Conservation (phyloP, 2,888 invertebrate genomes). For the Tipula lateralis region DNA sequence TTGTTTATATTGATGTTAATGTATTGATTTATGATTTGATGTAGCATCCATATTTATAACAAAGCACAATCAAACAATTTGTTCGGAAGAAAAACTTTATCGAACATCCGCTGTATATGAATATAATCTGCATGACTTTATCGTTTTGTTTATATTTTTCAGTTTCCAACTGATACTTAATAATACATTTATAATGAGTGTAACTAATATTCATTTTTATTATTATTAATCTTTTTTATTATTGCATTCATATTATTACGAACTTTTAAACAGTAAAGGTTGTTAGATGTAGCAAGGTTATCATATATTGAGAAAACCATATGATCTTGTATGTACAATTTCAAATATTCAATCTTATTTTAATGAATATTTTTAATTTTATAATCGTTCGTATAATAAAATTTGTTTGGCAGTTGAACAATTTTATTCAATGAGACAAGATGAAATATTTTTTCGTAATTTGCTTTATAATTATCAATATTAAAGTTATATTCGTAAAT, state of each 20-base stretch:
- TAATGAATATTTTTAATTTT: background rate
- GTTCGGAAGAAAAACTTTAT: background rate
- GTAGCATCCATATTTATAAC: too few species aligned
- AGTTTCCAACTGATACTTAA: background rate
- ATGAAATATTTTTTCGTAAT: background rate
- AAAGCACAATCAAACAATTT: too few species aligned
- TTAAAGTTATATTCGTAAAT: too few species aligned
- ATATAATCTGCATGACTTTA: too few species aligned
- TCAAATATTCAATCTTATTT: background rate
- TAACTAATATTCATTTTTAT: too few species aligned
- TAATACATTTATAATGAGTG: background rate
- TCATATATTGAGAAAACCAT: background rate
- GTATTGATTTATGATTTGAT: too few species aligned
- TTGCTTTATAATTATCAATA: background rate
- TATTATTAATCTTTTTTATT: too few species aligned
- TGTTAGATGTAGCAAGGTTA: background rate
- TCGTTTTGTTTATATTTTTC: background rate
- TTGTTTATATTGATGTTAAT: too few species aligned
- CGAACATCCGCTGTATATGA: background rate
- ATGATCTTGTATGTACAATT: background rate
- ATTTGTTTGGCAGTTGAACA: background rate
- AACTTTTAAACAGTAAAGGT: background rate
- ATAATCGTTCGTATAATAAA: background rate
- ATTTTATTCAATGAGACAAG: background rate
- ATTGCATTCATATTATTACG: background rate